A percentile compares a stretch with the other conserved stretches of the same genome.
Conservation (phyloP, 1,140 invertebrate species). For the Dufourea novaeangliae region DNA sequence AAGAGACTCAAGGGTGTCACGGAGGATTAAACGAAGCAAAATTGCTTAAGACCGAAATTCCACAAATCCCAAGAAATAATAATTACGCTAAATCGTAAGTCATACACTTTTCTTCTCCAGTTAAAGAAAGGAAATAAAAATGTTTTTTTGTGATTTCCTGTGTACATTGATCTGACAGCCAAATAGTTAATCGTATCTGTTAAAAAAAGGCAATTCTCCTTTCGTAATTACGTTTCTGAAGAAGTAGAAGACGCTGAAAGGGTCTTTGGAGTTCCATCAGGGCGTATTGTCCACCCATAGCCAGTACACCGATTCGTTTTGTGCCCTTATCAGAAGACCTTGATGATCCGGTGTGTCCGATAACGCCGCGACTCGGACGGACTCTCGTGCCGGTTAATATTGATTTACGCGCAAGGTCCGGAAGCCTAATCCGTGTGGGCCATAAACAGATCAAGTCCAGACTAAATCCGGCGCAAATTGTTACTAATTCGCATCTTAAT, state of each 20-base stretch:
- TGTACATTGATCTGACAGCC: no score
- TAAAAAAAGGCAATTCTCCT: no score
- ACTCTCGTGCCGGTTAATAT: slow-evolving; percentile 74
- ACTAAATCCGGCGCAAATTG: slow-evolving; percentile 82
- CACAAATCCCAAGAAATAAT: no score
- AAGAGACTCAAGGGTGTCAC: no score
- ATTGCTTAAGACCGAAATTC: no score
- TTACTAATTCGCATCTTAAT: slow-evolving; percentile 83
- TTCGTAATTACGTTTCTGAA: neutral
- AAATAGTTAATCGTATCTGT: no score
- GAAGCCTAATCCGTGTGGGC: slow-evolving; percentile 78
- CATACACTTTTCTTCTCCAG: no score
- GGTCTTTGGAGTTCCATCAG: neutral
- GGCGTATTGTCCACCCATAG: neutral
- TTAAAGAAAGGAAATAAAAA: no score
- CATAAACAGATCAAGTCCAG: slow-evolving; percentile 81
- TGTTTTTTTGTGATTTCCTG: no score
- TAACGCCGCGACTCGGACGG: slow-evolving; percentile 56
- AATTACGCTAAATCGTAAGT: no score
- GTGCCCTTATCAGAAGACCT: slow-evolving; percentile 38
- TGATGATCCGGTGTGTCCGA: slow-evolving; percentile 48
- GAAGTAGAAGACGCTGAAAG: neutral
- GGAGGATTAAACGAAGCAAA: no score
- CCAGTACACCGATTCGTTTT: slow-evolving; percentile 36
- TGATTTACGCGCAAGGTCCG: slow-evolving; percentile 78